Conservation (phyloP, 2,888 invertebrate species). For the Anticlea derivata region DNA sequence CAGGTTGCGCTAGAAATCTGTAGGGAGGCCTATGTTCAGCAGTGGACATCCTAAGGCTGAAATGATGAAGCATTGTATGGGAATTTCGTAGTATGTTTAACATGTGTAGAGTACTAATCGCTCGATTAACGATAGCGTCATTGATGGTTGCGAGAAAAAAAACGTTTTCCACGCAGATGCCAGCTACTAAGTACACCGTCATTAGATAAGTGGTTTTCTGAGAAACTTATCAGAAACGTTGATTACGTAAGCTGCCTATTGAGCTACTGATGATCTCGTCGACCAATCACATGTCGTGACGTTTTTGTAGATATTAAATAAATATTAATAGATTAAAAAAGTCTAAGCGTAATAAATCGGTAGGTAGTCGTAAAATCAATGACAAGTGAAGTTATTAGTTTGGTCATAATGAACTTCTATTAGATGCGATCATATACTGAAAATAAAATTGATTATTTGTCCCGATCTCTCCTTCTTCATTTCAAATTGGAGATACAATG, state of each 20-base stretch:
- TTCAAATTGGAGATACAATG: neutral
- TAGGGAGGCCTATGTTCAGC: too few relatives aligned
- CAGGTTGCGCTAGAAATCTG: too few relatives aligned
- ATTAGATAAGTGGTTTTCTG: slow-evolving; percentile 66
- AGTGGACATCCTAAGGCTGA: too few relatives aligned
- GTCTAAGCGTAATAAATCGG: neutral
- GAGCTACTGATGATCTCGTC: slow-evolving; percentile 49
- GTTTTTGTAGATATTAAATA: slow-evolving; percentile 21
- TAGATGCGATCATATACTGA: neutral
- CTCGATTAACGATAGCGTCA: slow-evolving; percentile 67
- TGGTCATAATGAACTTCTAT: neutral
- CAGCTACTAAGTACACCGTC: slow-evolving; percentile 48
- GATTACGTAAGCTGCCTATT: slow-evolving; percentile 69
- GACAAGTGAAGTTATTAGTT: neutral
- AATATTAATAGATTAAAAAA: slow-evolving; percentile 8
- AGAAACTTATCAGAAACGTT: slow-evolving; percentile 58
- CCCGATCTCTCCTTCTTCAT: neutral
- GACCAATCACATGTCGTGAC: slow-evolving; percentile 40
- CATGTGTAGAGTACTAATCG: slow-evolving; percentile 44
- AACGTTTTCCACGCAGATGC: slow-evolving; percentile 59
- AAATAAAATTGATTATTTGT: neutral
- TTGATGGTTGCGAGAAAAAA: slow-evolving; percentile 55
- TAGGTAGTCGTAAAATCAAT: neutral
- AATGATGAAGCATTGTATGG: slow-evolving; percentile 50
- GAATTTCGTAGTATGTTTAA: slow-evolving; percentile 48